Base-by-base conservation (phyloP, 1,140 invertebrate species). In the Drosophila sproati region DNA sequence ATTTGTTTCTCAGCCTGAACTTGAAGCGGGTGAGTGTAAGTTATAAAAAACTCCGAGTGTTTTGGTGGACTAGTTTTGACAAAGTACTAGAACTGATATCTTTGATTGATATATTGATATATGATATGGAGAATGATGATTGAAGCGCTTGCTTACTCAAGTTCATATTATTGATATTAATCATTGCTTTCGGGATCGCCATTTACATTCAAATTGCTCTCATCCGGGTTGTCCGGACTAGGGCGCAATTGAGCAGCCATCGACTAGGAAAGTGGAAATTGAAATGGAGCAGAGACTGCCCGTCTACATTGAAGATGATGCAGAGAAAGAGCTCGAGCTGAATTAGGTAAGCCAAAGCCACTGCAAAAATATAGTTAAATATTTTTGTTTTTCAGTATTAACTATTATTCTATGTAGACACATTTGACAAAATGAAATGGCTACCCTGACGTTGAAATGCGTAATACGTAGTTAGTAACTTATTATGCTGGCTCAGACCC, bases 221-320 rank as follows among this genome's bases (percentile, higher is more conserved):
- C 82, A 5, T 60, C 43, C 10, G 0, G 39, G 62, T 0, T 6
- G 6, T 6, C 41, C 20, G 52, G 43, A 60, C 5, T 79, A 57
- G 1, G 67, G 73, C 5, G 4, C 37, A 71, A 6, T 87, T 78
- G 95, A 69, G 92, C 71, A 0, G 95, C 95, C 72, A 88, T 88
- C 31, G 97, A 96, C 20, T 20, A 20, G 20, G 1, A 20, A 20
- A 20, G 20, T 20, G 20, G 20, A 20, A 20, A 20, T 20, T 20
- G 20, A 20, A 20, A 20, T 20, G 1, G 97, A 97, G 81, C 95
- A 96, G 45, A 97, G 97, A 1, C 87, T 91, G 61, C 93, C 95
- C 4, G 95, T 95, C 3, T 55, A 89, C 2, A 92, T 94, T 1
- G 87, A 94, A 1, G 60, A 85, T 67, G 47, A 55, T 2, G 20